Evolutionary conservation across 2,888 invertebrate genomes (phyloP).

Genomic region (Pemphredon lugubris): DNA sequence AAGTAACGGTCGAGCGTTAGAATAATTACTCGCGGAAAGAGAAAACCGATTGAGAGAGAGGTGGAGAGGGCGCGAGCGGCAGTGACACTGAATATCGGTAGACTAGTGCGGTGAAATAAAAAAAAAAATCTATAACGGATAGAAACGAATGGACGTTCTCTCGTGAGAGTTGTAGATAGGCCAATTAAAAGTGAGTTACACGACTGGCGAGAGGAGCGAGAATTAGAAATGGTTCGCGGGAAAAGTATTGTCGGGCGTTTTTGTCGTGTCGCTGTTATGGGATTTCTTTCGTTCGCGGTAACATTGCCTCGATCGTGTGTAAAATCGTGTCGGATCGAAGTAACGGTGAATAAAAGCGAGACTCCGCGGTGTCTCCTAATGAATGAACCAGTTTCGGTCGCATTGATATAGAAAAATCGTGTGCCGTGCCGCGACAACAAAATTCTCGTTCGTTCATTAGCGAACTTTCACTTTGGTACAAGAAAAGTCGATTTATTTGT

Average conservation of each 20-base stretch:
- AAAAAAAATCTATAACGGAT: neutral
- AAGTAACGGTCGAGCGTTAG: conserved; percentile 27
- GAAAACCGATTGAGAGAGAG: conserved; percentile 48
- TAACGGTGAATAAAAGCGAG: no score
- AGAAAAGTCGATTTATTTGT: no score
- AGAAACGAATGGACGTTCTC: neutral
- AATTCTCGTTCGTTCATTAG: no score
- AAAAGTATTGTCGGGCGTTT: neutral
- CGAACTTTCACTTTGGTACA: no score
- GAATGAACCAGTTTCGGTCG: no score
- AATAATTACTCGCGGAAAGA: conserved; percentile 47
- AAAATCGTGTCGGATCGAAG: no score
- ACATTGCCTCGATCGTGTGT: no score
- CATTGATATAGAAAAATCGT: no score
- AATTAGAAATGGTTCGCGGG: neutral
- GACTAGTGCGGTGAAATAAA: conserved; percentile 10
- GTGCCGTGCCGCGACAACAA: no score
- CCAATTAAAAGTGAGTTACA: neutral
- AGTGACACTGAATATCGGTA: conserved; percentile 44
- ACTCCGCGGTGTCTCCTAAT: no score
- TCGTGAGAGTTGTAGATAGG: neutral
- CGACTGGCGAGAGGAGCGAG: neutral
- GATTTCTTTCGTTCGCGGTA: neutral
- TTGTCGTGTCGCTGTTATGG: neutral
- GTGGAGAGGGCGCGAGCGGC: no score